Conservation (phyloP, 2,113 vertebrate genomes). For the Trichomycterus rosablanca region DNA sequence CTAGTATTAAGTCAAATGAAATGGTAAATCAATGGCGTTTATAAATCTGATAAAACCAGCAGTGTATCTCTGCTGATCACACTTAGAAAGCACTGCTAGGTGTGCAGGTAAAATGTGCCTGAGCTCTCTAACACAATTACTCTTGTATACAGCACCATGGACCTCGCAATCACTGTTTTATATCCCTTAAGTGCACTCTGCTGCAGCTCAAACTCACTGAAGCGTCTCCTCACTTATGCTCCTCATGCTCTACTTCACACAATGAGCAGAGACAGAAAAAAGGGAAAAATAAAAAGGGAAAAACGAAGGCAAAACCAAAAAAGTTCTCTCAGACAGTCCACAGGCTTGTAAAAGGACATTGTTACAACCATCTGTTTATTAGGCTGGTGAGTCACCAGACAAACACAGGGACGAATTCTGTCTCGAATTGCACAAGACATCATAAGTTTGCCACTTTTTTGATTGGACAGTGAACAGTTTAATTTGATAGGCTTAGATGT, state of each 20-base stretch:
- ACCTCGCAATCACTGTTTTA: constrained; percentile 40
- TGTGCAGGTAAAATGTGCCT: constrained; percentile 14
- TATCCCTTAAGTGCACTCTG: constrained; percentile 41
- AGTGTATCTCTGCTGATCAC: background rate
- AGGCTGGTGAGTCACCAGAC: no score
- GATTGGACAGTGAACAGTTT: no score
- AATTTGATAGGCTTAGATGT: no score
- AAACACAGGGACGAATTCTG: no score
- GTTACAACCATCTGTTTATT: constrained; percentile 6
- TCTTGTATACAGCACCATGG: constrained; percentile 26
- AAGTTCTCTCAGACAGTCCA: no score
- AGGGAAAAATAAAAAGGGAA: constrained; percentile 8
- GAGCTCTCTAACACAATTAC: no score
- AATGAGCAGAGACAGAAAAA: constrained; percentile 28
- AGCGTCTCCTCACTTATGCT: constrained; percentile 32
- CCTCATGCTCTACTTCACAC: constrained; percentile 51
- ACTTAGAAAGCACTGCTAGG: constrained; percentile 6
- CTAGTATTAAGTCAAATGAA: background rate
- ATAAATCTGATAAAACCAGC: background rate
- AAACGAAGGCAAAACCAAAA: background rate
- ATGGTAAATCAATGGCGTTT: background rate
- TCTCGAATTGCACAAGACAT: no score
- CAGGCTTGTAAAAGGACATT: background rate
- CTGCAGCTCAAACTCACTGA: constrained; percentile 36
- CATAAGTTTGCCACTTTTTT: no score